phyloP scores from a whole-genome alignment of 2,797 vertebrate species.

The Myotis daubentonii region DNA sequence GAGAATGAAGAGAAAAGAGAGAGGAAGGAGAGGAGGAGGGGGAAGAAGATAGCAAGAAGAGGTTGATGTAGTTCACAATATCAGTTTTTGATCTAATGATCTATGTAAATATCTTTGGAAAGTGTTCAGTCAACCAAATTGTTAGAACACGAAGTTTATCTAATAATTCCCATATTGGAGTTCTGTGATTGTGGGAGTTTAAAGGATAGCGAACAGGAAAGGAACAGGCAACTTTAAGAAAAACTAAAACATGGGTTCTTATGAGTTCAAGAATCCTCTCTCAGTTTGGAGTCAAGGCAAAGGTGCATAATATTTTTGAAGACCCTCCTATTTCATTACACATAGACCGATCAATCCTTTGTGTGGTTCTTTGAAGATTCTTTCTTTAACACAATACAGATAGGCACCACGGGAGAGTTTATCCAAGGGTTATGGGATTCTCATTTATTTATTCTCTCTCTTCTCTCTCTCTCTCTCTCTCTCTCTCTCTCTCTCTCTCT shows the following conservation, averaged over 20 bases:
- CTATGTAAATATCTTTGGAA: not conserved
- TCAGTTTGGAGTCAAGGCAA: not conserved
- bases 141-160: not conserved
- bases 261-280: not conserved
- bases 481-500: too few relatives aligned
- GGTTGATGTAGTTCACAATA: not conserved
- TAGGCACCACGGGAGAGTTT: not conserved
- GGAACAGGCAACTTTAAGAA: not conserved
- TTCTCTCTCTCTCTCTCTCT: too few relatives aligned
- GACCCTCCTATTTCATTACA: slow-evolving; percentile 1
- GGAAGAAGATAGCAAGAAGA: not conserved
- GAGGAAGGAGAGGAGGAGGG: not conserved
- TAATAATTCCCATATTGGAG: not conserved
- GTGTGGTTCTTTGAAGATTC: slow-evolving; percentile 40
- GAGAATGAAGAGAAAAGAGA: not conserved
- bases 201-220: not conserved
- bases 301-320: not conserved
- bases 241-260: not conserved
- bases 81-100: slow-evolving; percentile 8
- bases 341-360: not conserved
- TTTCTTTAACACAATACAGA: slow-evolving; percentile 33
- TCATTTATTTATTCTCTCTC: too few relatives aligned
- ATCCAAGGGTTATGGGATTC: not conserved
- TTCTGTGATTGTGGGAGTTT: not conserved
- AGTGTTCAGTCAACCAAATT: not conserved